Conservation (phyloP, 2,888 invertebrate species). For the Polymixis lichenea region DNA sequence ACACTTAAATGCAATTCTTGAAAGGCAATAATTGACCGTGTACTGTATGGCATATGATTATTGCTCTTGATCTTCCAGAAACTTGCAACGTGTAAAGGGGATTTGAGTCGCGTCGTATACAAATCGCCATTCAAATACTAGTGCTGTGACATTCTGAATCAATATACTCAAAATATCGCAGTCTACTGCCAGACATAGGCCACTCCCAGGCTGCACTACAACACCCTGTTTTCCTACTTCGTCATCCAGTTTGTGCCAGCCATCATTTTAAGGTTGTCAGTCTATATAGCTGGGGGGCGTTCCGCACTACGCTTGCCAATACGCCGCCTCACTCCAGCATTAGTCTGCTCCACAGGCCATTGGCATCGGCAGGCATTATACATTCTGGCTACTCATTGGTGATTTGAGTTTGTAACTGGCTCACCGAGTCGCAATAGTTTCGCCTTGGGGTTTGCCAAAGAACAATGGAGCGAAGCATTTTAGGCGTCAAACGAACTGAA, state of each 20-base stretch:
- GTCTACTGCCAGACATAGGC: neutral
- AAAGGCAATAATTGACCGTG: too few species aligned
- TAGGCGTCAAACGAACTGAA: too few species aligned
- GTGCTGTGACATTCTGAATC: neutral
- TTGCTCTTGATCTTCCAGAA: too few species aligned
- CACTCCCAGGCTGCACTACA: neutral
- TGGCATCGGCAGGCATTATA: neutral
- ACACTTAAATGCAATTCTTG: too few species aligned
- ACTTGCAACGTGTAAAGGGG: too few species aligned
- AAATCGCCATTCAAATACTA: neutral
- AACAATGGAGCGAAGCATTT: too few species aligned
- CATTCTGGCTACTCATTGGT: neutral
- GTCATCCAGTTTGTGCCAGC: neutral
- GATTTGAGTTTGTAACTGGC: neutral
- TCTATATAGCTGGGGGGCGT: neutral
- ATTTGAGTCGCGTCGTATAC: neutral
- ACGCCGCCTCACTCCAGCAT: neutral
- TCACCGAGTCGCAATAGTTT: too few species aligned
- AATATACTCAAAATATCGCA: neutral
- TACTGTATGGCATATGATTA: too few species aligned
- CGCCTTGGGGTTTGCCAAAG: too few species aligned
- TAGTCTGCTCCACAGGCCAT: neutral
- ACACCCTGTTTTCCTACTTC: neutral
- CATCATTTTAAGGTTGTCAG: neutral
- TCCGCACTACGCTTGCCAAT: neutral